Base-by-base conservation (phyloP, 2,888 invertebrate genomes). In the Acanthosoma haemorrhoidale region DNA sequence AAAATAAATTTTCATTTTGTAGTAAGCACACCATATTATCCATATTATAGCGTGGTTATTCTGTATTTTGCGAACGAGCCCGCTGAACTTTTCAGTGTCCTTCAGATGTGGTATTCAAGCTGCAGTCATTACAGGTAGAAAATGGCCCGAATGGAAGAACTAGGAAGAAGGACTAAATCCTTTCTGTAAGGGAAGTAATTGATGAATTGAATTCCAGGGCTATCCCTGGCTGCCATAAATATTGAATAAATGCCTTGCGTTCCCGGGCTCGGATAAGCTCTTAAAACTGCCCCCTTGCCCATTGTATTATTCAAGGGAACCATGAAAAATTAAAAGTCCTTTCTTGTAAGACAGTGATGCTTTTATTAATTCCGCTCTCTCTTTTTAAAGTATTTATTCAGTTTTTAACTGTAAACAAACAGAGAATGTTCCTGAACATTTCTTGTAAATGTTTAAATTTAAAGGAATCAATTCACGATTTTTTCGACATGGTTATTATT, bases 311-410 rank as follows among this genome's bases (percentile, higher is more conserved):
- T 51, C 51, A 51, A 51, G 9, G 13, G 8, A 2, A 5, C 13
- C 1, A 51, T 51, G 21, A 51, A 51, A 25, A 51, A 51, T 51
- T 4, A 2, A 51, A 25, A 6, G 13, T 5, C 21, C 51, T 51
- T 51, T 25, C 51, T 51, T 51, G 51, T 51, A n/a, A 51, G 51
- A 51, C 51, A 51, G 51, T 6, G 51, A 51, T 51, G 21, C 29
- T 25, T 25, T 51, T 3, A 21, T 25, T 51, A 25, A 51, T 25
- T 13, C 13, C 25, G 13, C 51, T 25, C n/a, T n/a, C 25, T n/a
- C 32, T 32, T 1, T 51, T 51, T 25, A 25, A 51, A 51, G 21
- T 29, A n/a, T 29, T 51, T 51, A 51, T 51, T 51, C n/a, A 51
- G 25, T 29, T 25, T 25, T 5, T 9, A 51, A 21, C 51, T n/a